phyloP scores from a whole-genome alignment of 2,113 vertebrate species.

The Sebastes fasciatus region DNA sequence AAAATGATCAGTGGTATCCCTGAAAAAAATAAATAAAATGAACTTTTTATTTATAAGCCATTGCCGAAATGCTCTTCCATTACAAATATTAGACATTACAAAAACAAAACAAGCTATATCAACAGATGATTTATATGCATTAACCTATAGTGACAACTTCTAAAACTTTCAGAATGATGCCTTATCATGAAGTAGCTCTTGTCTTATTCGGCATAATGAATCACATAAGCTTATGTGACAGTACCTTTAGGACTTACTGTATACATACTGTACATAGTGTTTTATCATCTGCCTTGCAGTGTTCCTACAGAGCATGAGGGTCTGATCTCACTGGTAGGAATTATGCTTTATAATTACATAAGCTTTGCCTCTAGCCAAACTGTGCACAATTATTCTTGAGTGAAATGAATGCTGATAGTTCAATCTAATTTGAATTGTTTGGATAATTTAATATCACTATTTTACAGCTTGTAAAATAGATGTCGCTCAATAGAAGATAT shows the following conservation, averaged over 20 bases:
- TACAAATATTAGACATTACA: neutral
- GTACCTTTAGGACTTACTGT: neutral
- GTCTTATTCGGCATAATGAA: neutral
- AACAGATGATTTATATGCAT: neutral
- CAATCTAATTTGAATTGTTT: constrained; percentile 34
- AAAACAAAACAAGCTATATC: neutral
- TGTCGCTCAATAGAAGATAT: neutral
- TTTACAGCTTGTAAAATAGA: neutral
- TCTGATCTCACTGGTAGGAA: constrained; percentile 40
- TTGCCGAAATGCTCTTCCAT: neutral
- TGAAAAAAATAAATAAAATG: too few species aligned
- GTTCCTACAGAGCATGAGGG: constrained; percentile 17
- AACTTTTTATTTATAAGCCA: too few species aligned
- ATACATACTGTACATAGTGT: neutral
- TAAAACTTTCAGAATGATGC: neutral
- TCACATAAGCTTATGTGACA: neutral
- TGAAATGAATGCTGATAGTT: constrained; percentile 17
- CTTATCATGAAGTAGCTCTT: neutral
- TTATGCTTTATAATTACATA: constrained; percentile 44
- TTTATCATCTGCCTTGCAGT: constrained; percentile 22
- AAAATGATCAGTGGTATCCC: neutral
- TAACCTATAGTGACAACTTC: neutral
- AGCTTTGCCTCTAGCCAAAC: constrained; percentile 32
- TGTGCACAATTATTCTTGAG: constrained; percentile 6
- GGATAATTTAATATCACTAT: constrained; percentile 29